Base-by-base conservation (phyloP, 2,797 vertebrate genomes). In the Pseudochirops cupreus region DNA sequence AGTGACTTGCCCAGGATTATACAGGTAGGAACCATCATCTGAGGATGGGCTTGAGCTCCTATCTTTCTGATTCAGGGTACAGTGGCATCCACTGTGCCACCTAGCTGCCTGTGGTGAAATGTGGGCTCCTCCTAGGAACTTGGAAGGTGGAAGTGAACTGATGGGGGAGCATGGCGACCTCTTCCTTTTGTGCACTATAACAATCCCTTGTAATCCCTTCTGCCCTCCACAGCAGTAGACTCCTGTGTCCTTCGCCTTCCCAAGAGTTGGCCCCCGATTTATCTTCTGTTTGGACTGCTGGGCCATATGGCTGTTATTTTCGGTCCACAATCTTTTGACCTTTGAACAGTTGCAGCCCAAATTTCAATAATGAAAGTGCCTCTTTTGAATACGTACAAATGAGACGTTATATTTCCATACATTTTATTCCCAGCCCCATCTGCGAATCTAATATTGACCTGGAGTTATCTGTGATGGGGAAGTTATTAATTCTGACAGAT, bases 401-500 rank as follows among this genome's bases (percentile, higher is more conserved):
- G 98, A 99, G 98, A 99, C 97, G 98, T 98, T 98, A 98, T 98
- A 99, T 98, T 99, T 99, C 98, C 98, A 99, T 99, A 99, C 98
- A 97, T 99, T 99, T 99, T 98, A 98, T 98, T 99, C 96, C 98
- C 98, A 98, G 97, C 97, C 98, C 98, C 98, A 98, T 99, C 98
- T 99, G 98, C 97, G 98, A 98, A 99, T 99, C 98, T 98, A 98
- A 99, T 99, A 99, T 98, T 99, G 99, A 99, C 98, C 99, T 93
- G 97, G 98, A 98, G 98, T 99, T 99, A 98, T 99, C 99, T 98
- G 98, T 98, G 98, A 98, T 98, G 98, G 98, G 98, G 98, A 99
- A 98, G 98, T 99, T 99, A 99, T 99, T 99, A 99, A 99, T 99
- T 99, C 98, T 99, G 98, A 99, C 98, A 99, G 98, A 98, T 99